Conservation (phyloP, 2,888 invertebrate genomes). For the Celastrina argiolus region DNA sequence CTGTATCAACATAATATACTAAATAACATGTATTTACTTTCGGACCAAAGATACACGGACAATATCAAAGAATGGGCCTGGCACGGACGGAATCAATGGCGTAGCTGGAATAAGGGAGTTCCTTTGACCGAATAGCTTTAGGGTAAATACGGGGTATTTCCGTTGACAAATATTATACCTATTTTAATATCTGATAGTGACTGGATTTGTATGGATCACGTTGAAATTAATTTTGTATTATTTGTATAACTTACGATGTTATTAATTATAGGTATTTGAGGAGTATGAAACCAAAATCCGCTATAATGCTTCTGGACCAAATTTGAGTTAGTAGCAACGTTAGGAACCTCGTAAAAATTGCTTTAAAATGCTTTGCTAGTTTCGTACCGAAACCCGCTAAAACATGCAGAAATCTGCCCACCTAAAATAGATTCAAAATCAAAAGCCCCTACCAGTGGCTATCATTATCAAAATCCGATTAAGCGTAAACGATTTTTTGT, state of each 20-base stretch:
- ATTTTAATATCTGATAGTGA: slow-evolving; percentile 23
- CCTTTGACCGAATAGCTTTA: slow-evolving; percentile 58
- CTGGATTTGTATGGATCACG: neutral
- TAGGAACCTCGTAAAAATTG: too few relatives aligned
- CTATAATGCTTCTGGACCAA: too few relatives aligned
- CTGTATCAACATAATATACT: slow-evolving; percentile 43
- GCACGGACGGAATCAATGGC: slow-evolving; percentile 31
- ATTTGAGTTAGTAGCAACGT: too few relatives aligned
- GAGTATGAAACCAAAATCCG: too few relatives aligned
- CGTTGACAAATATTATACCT: slow-evolving; percentile 53
- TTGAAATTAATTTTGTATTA: neutral
- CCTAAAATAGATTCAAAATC: too few relatives aligned
- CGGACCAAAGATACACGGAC: slow-evolving; percentile 45
- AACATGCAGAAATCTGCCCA: too few relatives aligned
- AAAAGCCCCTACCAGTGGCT: too few relatives aligned
- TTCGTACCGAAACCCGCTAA: too few relatives aligned
- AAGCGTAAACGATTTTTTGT: too few relatives aligned
- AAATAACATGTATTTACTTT: slow-evolving; percentile 55
- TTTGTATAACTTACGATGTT: neutral
- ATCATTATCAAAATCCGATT: too few relatives aligned
- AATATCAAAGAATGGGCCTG: slow-evolving; percentile 49
- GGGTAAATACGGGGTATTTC: slow-evolving; percentile 63
- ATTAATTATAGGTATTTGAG: neutral
- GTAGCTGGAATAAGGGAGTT: slow-evolving; percentile 49
- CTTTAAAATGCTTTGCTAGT: too few relatives aligned